Percentiles rank a stretch among this genome's conserved stretches.
These are phyloP conservation scores for Macrosteles quadrilineatus DNA, from an alignment of 1,140 invertebrate species.

Conservation along the genomic window DNA sequence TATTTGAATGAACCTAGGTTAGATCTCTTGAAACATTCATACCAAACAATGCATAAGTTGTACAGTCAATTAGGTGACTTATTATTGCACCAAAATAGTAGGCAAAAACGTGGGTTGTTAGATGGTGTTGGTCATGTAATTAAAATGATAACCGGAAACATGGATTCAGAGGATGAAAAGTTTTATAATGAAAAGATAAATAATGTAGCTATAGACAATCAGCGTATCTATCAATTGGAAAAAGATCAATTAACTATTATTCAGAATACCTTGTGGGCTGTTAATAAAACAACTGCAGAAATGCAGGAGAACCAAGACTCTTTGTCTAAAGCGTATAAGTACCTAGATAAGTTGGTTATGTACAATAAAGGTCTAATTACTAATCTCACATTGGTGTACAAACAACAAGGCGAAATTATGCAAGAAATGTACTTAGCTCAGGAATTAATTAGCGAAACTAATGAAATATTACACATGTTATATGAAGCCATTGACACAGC, in stretches of 20 bases:
- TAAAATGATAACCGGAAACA: constrained; percentile 2
- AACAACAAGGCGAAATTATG: neutral
- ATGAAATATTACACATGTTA: neutral
- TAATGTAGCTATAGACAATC: neutral
- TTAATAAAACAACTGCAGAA: neutral
- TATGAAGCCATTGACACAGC: neutral
- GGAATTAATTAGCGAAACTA: neutral
- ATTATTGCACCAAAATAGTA: neutral
- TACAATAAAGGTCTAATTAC: neutral
- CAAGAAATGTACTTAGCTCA: neutral
- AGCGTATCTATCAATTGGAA: neutral
- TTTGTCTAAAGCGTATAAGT: neutral
- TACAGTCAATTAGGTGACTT: neutral
- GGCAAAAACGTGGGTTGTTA: neutral
- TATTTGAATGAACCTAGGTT: neutral
- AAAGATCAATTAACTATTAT: neutral
- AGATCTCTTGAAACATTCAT: neutral
- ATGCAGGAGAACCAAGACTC: neutral
- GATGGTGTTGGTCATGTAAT: neutral
- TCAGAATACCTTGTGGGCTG: neutral
- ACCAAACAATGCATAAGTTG: neutral
- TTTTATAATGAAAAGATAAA: neutral
- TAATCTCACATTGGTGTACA: neutral
- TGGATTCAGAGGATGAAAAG: neutral
- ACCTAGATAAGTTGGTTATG: neutral